Evolutionary conservation across 1,140 invertebrate genomes (phyloP), one percentile per base, ranked within the genome.

Genomic region (Drosophila virilis): DNA sequence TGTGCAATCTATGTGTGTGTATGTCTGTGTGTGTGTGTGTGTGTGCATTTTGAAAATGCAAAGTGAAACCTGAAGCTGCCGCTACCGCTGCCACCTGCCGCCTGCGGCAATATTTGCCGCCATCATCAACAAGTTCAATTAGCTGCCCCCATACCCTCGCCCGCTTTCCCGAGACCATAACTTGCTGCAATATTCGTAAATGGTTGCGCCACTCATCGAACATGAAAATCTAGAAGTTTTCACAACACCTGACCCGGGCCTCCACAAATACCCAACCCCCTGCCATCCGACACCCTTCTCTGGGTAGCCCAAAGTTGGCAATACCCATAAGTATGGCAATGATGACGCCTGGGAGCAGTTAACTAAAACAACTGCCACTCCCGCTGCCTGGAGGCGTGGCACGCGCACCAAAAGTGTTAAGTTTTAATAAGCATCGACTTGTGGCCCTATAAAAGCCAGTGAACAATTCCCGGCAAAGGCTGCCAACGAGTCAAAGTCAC

Each of bases 341-440:
- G 17, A 17, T 40, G 69, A 37, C 40, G 35, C 54, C 40, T 32
- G 57, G 45, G 48, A n/a, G 22, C 9, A 33, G 57, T 42, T 45
- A 64, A 60, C 51, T 62, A 55, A 54, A 46, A 43, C 54, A 62
- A 32, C 58, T 35, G 45, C 50, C 40, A 54, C 52, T 57, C 45
- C 46, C 28, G 55, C 54, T 42, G 52, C 55, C 50, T 8, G 22
- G n/a, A 28, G 40, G 54, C 45, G 33, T n/a, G 46, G 28, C 45
- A 71, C 38, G 72, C 28, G 51, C 35, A 15, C 9, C 28, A 40
- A 28, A 84, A 80, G 67, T 80, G 80, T 80, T 73, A 88, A 86
- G 71, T 86, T 78, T 76, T 86, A 86, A 86, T 82, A 86, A 86
- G 78, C 82, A 67, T 78, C 74, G 76, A 77, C 71, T 86, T 78